Evolutionary conservation across 2,113 vertebrate genomes (phyloP).

Genomic region (Ranitomeya imitator): DNA sequence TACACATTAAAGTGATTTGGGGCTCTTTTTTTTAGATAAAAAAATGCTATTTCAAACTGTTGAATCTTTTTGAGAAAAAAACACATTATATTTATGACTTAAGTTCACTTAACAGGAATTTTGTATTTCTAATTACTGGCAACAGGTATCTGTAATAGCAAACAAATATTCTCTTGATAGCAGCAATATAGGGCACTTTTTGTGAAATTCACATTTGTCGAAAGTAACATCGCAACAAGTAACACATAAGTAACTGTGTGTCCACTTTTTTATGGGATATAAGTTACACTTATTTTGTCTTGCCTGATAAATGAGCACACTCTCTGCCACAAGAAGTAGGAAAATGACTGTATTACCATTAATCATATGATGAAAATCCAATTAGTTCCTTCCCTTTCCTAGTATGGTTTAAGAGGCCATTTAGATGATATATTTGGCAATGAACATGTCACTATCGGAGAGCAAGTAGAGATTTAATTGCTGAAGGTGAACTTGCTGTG

Average conservation of each 20-base stretch:
- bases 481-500: conserved; percentile 49
- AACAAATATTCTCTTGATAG: too few species aligned
- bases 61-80: too few species aligned
- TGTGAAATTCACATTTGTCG: not conserved
- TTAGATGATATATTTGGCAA: conserved; percentile 56
- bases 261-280: not conserved
- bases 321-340: conserved; percentile 16
- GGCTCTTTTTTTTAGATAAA: too few species aligned
- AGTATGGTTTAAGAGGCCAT: conserved; percentile 58
- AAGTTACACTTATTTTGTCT: conserved; percentile 8
- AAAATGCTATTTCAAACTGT: too few species aligned
- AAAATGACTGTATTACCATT: conserved; percentile 49
- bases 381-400: conserved; percentile 54
- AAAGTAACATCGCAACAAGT: not conserved
- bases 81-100: too few species aligned
- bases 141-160: too few species aligned
- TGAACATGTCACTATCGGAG: conserved; percentile 50
- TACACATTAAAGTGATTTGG: too few species aligned
- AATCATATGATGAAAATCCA: conserved; percentile 55
- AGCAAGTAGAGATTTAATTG: conserved; percentile 46
- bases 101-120: too few species aligned
- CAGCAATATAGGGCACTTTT: not conserved
- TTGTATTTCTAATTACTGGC: too few species aligned
- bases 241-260: not conserved
- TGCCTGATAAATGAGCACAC: conserved; percentile 37